phyloP scores from a whole-genome alignment of 2,797 vertebrate genomes.

The Cottoperca gobio region DNA sequence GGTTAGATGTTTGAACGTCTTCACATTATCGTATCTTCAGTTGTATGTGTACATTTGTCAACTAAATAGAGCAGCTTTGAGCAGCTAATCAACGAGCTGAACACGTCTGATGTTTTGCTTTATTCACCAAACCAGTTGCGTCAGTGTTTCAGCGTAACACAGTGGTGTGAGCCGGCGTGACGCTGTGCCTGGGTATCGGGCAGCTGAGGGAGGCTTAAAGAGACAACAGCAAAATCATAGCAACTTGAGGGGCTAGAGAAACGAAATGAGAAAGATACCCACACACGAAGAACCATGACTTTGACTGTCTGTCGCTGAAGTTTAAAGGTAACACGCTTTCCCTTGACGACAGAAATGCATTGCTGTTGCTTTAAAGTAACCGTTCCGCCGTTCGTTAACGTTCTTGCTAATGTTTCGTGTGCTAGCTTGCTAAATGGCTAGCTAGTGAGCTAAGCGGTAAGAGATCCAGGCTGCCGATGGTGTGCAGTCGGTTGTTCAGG shows the following conservation, averaged over 20 bases:
- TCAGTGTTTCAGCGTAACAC: conserved; percentile 58
- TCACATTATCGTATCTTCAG: background rate
- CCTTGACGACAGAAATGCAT: background rate
- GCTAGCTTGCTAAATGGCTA: conserved; percentile 75
- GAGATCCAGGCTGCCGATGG: conserved; percentile 58
- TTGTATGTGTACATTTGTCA: background rate
- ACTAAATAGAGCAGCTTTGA: conserved; percentile 12
- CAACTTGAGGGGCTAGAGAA: conserved; percentile 71
- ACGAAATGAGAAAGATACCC: conserved; percentile 61
- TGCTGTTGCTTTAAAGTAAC: conserved; percentile 25
- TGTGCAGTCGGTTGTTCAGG: conserved; percentile 73
- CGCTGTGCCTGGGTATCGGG: conserved; percentile 71
- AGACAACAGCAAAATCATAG: conserved; percentile 82
- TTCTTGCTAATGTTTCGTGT: conserved; percentile 51
- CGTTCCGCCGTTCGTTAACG: conserved; percentile 44
- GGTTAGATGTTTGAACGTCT: background rate
- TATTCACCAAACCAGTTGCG: conserved; percentile 78
- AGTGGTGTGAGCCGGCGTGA: conserved; percentile 61
- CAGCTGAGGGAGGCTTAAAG: conserved; percentile 84
- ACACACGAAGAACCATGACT: conserved; percentile 68
- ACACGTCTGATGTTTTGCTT: background rate
- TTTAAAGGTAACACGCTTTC: conserved; percentile 74
- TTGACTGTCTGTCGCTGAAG: conserved; percentile 51
- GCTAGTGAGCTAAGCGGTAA: conserved; percentile 63
- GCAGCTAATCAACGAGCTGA: background rate